Percentiles rank a stretch among this genome's conserved stretches.
Conservation (phyloP, 1,140 invertebrate genomes). For the Nephotettix cincticeps region DNA sequence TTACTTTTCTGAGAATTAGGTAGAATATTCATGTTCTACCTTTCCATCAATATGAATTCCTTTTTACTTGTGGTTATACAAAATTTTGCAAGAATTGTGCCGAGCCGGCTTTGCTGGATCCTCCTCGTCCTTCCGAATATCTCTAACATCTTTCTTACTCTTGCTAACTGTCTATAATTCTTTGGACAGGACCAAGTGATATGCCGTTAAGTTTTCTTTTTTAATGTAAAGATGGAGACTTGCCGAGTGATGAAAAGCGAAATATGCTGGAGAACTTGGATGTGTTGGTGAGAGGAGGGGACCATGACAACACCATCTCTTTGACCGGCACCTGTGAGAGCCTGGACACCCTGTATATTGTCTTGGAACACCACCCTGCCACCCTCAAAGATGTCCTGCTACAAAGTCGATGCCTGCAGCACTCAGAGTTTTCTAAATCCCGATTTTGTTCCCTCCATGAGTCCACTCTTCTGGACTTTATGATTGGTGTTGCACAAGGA, state of each 20-base stretch:
- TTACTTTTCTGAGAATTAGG: too few species aligned
- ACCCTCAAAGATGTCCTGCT: slow-evolving; percentile 68
- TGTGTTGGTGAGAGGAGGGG: slow-evolving; percentile 62
- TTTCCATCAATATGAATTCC: neutral
- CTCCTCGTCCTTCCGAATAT: too few species aligned
- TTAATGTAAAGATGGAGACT: slow-evolving; percentile 55
- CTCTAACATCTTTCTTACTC: too few species aligned
- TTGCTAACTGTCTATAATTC: too few species aligned
- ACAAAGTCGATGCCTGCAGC: slow-evolving; percentile 59
- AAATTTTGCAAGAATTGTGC: too few species aligned
- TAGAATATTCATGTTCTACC: neutral
- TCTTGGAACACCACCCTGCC: slow-evolving; percentile 63
- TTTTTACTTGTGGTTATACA: too few species aligned
- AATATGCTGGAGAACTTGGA: slow-evolving; percentile 73
- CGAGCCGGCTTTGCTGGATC: too few species aligned
- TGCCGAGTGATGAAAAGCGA: slow-evolving; percentile 60
- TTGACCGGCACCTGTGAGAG: slow-evolving; percentile 80
- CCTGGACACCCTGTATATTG: slow-evolving; percentile 65
- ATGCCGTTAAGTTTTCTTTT: too few species aligned
- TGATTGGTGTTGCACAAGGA: slow-evolving; percentile 59
- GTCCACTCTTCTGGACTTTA: slow-evolving; percentile 56
- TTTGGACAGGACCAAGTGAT: too few species aligned
- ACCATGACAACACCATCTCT: slow-evolving; percentile 67
- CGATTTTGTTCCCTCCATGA: slow-evolving; percentile 61
- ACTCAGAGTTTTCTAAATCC: slow-evolving; percentile 50